Percentiles rank a stretch among this genome's conserved stretches.
These are phyloP conservation scores for Acrobasis consociella DNA, from an alignment of 2,888 invertebrate species.

Conservation along the genomic window DNA sequence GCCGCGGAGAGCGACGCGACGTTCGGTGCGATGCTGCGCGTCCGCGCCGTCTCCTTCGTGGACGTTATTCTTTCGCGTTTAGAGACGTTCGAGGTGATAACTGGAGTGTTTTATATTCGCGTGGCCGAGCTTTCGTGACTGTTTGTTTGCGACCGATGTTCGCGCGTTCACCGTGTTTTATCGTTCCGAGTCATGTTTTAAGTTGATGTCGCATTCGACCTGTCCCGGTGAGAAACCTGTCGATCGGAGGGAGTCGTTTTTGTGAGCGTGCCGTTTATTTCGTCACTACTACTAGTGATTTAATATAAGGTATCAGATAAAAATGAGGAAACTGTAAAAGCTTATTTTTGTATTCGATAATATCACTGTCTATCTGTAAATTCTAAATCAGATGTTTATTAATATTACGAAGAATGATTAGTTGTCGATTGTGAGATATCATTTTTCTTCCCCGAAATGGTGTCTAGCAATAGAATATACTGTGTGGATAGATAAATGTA, in stretches of 20 bases:
- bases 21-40: slow-evolving; percentile 51
- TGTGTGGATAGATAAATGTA: slow-evolving; percentile 19
- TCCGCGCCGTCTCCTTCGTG: slow-evolving; percentile 54
- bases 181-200: slow-evolving; percentile 58
- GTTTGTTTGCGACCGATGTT: slow-evolving; percentile 77
- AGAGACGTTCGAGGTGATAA: slow-evolving; percentile 68
- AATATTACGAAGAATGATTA: slow-evolving; percentile 52
- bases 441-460: slow-evolving; percentile 77
- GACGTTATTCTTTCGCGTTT: slow-evolving; percentile 64
- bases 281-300: slow-evolving; percentile 76
- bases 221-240: slow-evolving; percentile 58
- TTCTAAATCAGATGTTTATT: slow-evolving; percentile 66
- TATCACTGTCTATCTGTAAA: slow-evolving; percentile 75
- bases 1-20: slow-evolving; percentile 48
- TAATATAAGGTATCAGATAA: slow-evolving; percentile 76
- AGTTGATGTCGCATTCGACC: slow-evolving; percentile 56
- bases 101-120: slow-evolving; percentile 75
- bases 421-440: slow-evolving; percentile 66
- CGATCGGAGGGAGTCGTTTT: slow-evolving; percentile 64
- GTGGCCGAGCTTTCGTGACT: slow-evolving; percentile 76
- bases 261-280: slow-evolving; percentile 71
- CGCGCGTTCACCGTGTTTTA: slow-evolving; percentile 65
- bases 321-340: slow-evolving; percentile 78
- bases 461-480: slow-evolving; percentile 60
- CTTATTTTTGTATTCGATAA: slow-evolving; percentile 82